Evolutionary conservation across 2,797 vertebrate genomes (phyloP).

Genomic region (Anguilla anguilla): DNA sequence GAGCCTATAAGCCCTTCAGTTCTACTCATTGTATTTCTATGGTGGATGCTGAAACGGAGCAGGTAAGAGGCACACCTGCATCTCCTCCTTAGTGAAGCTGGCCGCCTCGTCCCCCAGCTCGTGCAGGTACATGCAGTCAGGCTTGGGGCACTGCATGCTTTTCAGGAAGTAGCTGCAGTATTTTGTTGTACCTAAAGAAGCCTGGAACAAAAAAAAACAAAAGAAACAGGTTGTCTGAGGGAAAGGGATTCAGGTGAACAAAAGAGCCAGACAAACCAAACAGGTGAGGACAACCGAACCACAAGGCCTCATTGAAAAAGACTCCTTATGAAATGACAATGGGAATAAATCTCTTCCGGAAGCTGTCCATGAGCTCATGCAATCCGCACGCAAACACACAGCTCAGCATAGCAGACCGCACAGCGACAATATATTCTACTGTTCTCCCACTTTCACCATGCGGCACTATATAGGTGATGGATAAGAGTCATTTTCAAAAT

Average conservation of each 20-base stretch:
- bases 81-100: constrained; percentile 99
- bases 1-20: too few relatives aligned
- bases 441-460: too few relatives aligned
- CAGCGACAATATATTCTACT: too few relatives aligned
- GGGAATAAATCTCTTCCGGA: neutral
- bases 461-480: too few relatives aligned
- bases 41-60: neutral
- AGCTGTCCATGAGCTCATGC: neutral
- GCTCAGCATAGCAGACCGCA: neutral
- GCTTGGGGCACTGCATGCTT: constrained; percentile 99
- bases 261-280: neutral
- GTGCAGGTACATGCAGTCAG: constrained; percentile 98
- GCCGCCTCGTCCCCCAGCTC: constrained; percentile 97
- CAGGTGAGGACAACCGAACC: neutral
- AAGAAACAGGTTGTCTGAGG: neutral
- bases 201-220: constrained; percentile 65
- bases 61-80: constrained; percentile 81
- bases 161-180: constrained; percentile 99
- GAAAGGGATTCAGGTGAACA: neutral
- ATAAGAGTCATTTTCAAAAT: too few relatives aligned
- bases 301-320: neutral
- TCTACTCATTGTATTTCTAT: neutral
- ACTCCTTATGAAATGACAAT: neutral
- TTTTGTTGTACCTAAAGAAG: constrained; percentile 99
- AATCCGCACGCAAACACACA: neutral